A percentile compares a stretch with the other conserved stretches of the same genome.
phyloP scores from a whole-genome alignment of 2,113 vertebrate species.

The Entelurus aequoreus region DNA sequence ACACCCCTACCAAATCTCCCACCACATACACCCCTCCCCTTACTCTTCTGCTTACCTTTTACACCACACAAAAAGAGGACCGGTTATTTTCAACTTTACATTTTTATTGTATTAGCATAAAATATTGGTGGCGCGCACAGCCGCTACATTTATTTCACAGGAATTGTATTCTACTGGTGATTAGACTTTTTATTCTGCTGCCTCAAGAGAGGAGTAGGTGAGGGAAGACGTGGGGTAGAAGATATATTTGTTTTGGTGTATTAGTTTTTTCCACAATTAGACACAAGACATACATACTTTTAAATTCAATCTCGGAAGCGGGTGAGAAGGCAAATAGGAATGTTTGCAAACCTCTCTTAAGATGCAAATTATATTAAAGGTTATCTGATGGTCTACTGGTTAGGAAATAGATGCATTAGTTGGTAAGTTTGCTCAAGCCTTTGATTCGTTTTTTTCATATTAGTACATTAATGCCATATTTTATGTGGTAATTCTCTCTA shows the following conservation, averaged over 20 bases:
- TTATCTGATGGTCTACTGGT: slow-evolving; percentile 38
- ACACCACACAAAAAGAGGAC: slow-evolving; percentile 42
- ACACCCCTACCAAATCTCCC: slow-evolving; percentile 17
- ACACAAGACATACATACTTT: slow-evolving; percentile 57
- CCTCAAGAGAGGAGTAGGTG: slow-evolving; percentile 46
- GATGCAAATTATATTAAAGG: slow-evolving; percentile 52
- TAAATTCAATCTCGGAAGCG: slow-evolving; percentile 36
- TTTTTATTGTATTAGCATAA: slow-evolving; percentile 85
- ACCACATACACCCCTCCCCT: slow-evolving; percentile 65
- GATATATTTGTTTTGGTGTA: slow-evolving; percentile 72
- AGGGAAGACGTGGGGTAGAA: slow-evolving; percentile 30
- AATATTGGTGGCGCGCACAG: slow-evolving; percentile 64
- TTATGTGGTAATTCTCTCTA: neutral
- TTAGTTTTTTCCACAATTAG: slow-evolving; percentile 55
- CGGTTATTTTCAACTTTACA: slow-evolving; percentile 78
- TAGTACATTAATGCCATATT: neutral
- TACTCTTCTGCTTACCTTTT: slow-evolving; percentile 82
- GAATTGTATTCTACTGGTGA: slow-evolving; percentile 72
- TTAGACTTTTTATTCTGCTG: slow-evolving; percentile 70
- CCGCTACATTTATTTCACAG: slow-evolving; percentile 69
- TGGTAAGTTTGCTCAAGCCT: slow-evolving; percentile 24
- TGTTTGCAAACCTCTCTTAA: slow-evolving; percentile 46
- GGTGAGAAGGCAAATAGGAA: slow-evolving; percentile 25
- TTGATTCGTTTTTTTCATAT: slow-evolving; percentile 2
- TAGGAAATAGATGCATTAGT: slow-evolving; percentile 32